Evolutionary conservation across 2,113 vertebrate species (phyloP).

Genomic region (Triplophysa siluroides): DNA sequence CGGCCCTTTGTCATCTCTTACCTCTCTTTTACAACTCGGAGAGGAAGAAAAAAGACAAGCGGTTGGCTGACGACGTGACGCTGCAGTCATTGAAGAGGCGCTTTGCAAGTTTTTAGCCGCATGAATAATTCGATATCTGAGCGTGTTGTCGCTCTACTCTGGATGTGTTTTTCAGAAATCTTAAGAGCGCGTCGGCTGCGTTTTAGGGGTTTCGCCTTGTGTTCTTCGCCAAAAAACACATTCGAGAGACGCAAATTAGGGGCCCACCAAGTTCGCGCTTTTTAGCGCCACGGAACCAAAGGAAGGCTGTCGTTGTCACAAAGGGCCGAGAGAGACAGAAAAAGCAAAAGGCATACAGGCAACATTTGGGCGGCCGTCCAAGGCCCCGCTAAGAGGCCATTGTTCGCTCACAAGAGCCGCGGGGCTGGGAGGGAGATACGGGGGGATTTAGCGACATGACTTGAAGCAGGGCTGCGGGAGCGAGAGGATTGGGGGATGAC

Average conservation of each 20-base stretch:
- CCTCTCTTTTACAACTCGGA: constrained; percentile 31
- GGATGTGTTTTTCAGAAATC: constrained; percentile 23
- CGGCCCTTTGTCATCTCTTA: constrained; percentile 34
- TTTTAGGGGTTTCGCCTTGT: not conserved
- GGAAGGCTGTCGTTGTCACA: not conserved
- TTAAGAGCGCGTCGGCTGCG: not conserved
- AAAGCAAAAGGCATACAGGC: constrained; percentile 7
- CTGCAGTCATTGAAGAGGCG: constrained; percentile 29
- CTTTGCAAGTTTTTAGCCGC: constrained; percentile 49
- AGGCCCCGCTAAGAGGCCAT: constrained; percentile 59
- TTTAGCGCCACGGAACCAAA: not conserved
- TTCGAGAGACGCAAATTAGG: constrained; percentile 16
- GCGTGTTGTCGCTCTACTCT: constrained; percentile 1
- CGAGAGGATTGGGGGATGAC: constrained; percentile 60
- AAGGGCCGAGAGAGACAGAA: not conserved
- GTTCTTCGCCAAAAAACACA: constrained; percentile 20
- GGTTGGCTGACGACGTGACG: constrained; percentile 15
- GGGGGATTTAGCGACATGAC: constrained; percentile 61
- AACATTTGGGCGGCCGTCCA: constrained; percentile 58
- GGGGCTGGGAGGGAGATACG: constrained; percentile 64
- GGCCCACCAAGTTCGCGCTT: constrained; percentile 37
- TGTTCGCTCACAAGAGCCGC: constrained; percentile 62
- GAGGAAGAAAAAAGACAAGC: constrained; percentile 15
- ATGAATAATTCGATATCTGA: constrained; percentile 41
- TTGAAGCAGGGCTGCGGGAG: constrained; percentile 54